A percentile compares a stretch with the other conserved stretches of the same genome.
Conservation (phyloP, 2,888 invertebrate species). For the Tipula lateralis region DNA sequence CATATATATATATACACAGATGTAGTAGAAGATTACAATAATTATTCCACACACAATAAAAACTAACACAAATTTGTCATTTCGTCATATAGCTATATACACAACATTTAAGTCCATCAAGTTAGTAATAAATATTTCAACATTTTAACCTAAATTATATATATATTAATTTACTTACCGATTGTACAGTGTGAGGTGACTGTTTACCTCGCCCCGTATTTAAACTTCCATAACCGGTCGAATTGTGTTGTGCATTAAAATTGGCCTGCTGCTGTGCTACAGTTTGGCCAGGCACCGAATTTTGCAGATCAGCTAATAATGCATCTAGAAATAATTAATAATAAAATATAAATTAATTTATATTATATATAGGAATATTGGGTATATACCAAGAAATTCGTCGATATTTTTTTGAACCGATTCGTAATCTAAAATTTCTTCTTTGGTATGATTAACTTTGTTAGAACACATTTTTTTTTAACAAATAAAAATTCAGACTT, state of each 20-base stretch:
- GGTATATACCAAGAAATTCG: constrained; percentile 2
- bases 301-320: constrained; percentile 90
- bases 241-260: constrained; percentile 45
- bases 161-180: constrained; percentile 56
- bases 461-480: neutral
- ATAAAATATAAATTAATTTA: neutral
- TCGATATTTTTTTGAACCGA: constrained; percentile 26
- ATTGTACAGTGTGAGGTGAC: constrained; percentile 50
- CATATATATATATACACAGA: too few species aligned
- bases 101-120: neutral
- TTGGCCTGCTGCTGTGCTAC: constrained; percentile 46
- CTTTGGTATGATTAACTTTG: constrained; percentile 3
- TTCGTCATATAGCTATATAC: too few species aligned
- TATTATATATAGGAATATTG: neutral
- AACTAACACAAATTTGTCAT: neutral
- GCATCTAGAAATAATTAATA: constrained; percentile 68
- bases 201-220: constrained; percentile 61
- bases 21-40: neutral
- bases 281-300: constrained; percentile 67
- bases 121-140: constrained; percentile 15
- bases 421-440: constrained; percentile 9
- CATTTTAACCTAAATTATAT: constrained; percentile 32
- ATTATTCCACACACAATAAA: neutral
- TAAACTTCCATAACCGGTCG: constrained; percentile 74
- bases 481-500: neutral